Conservation (phyloP, 2,113 vertebrate species). For the Labeo rohita region DNA sequence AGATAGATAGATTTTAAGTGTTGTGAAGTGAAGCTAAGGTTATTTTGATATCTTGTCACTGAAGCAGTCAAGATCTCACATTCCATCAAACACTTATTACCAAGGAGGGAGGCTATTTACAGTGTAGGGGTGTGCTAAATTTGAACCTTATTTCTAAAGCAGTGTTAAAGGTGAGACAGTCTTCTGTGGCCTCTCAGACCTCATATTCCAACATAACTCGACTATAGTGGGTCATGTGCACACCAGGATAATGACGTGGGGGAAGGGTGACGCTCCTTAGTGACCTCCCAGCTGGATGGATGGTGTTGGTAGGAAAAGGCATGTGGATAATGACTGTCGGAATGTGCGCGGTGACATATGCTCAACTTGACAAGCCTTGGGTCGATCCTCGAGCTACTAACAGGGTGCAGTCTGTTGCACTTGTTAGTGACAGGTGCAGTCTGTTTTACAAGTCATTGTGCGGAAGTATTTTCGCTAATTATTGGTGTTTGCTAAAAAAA, state of each 20-base stretch:
- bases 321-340: constrained; percentile 35
- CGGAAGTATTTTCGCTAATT: neutral
- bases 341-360: constrained; percentile 25
- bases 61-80: constrained; percentile 7
- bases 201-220: constrained; percentile 1
- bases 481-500: neutral
- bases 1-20: neutral
- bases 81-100: constrained; percentile 34
- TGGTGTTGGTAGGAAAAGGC: neutral
- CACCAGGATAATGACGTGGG: neutral
- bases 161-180: neutral
- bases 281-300: constrained; percentile 1
- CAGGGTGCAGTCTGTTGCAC: neutral
- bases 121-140: neutral
- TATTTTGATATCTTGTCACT: neutral
- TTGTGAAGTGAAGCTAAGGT: neutral
- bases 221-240: constrained; percentile 2
- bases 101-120: constrained; percentile 5
- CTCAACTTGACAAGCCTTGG: neutral
- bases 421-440: constrained; percentile 8
- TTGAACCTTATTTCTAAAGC: constrained; percentile 11
- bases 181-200: neutral
- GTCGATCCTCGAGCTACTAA: constrained; percentile 27
- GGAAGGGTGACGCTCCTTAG: constrained; percentile 27
- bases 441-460: neutral